Evolutionary conservation across 2,113 vertebrate genomes (phyloP).

Genomic region (Oncorhynchus keta): DNA sequence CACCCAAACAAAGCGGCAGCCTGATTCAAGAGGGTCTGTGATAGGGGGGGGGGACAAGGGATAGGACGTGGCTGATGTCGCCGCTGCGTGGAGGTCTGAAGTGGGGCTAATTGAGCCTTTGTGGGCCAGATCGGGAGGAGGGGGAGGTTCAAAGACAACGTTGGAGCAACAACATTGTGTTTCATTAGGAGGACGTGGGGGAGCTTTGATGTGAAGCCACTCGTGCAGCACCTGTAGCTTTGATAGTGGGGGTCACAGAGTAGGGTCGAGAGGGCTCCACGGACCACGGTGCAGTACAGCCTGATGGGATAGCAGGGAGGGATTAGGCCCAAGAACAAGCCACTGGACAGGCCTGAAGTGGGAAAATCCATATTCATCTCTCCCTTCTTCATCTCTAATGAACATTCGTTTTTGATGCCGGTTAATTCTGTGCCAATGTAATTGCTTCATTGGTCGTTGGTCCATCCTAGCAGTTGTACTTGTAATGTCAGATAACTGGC

Average conservation of each 20-base stretch:
- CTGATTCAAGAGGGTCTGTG: constrained; percentile 37
- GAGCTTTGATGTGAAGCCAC: constrained; percentile 85
- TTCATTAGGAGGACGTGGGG: constrained; percentile 74
- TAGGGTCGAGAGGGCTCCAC: constrained; percentile 43
- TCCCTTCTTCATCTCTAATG: no score
- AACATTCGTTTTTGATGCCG: no score
- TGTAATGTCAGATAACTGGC: no score
- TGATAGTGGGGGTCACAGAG: constrained; percentile 77
- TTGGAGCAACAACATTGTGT: constrained; percentile 76
- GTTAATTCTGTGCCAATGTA: no score
- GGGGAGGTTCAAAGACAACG: constrained; percentile 84
- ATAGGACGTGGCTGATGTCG: constrained; percentile 24
- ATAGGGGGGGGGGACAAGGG: constrained; percentile 13
- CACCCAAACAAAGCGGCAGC: constrained; percentile 39
- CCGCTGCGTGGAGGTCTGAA: constrained; percentile 71
- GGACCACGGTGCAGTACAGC: not conserved
- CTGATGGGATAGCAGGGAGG: constrained; percentile 25
- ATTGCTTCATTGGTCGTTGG: no score
- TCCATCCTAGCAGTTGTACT: no score
- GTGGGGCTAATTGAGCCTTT: constrained; percentile 85
- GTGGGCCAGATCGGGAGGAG: constrained; percentile 74
- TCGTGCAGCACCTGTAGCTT: constrained; percentile 84
- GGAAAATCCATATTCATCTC: constrained; percentile 64
- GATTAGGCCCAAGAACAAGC: constrained; percentile 42
- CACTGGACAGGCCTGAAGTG: constrained; percentile 34